Percentiles rank a stretch among this genome's conserved stretches.
Evolutionary conservation across 2,113 vertebrate species (phyloP).

Genomic region (Laticauda laticaudata): DNA sequence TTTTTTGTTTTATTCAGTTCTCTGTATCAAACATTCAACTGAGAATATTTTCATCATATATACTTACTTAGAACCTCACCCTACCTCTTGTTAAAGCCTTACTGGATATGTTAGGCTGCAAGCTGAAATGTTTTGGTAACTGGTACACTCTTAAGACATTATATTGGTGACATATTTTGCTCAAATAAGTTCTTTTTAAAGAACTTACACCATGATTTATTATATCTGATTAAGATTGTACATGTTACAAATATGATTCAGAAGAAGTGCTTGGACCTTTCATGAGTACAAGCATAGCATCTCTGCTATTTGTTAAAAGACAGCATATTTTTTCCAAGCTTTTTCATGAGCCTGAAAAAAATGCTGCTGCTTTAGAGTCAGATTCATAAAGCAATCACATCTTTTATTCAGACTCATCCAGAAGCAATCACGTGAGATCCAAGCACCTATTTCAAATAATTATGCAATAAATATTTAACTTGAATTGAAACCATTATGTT

Average conservation of each 20-base stretch:
- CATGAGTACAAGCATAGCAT: background rate
- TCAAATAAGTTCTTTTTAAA: background rate
- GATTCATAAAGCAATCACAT: background rate
- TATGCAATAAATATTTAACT: background rate
- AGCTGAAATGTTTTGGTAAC: background rate
- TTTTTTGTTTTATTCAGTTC: constrained; percentile 2
- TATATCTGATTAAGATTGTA: background rate
- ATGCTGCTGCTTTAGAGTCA: background rate
- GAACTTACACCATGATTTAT: background rate
- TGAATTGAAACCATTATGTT: background rate
- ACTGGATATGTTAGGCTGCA: background rate
- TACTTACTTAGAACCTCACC: background rate
- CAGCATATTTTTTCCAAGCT: background rate
- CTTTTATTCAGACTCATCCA: background rate
- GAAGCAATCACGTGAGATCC: background rate
- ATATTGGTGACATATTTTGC: background rate
- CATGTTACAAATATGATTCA: background rate
- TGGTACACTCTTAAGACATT: background rate
- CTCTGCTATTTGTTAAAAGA: background rate
- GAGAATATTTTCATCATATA: background rate
- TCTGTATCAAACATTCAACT: background rate
- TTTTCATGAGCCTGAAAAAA: background rate
- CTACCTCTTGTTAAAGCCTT: fast-evolving
- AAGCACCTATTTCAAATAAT: background rate
- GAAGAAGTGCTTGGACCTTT: background rate